Evolutionary conservation across 2,888 invertebrate species (phyloP).

Genomic region (Drosophila cyrtoloma): DNA sequence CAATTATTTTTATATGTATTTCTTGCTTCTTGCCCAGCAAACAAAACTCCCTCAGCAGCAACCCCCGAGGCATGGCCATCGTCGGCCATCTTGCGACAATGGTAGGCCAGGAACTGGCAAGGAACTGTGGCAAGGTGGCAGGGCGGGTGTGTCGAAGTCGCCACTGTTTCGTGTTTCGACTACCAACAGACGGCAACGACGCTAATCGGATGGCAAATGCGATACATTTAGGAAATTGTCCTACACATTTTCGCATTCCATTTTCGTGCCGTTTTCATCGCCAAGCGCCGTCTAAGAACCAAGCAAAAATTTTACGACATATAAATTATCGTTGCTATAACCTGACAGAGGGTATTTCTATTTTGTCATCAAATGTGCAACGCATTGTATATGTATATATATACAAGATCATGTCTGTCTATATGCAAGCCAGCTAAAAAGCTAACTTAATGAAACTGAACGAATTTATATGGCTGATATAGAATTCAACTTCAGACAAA

Average conservation of each 20-base stretch:
- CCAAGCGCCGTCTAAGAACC: slow-evolving; percentile 40
- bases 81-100: slow-evolving; percentile 64
- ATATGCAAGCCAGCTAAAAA: neutral
- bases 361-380: neutral
- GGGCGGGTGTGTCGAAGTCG: slow-evolving; percentile 17
- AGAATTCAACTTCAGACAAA: neutral
- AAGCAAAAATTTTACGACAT: slow-evolving; percentile 68
- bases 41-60: slow-evolving; percentile 51
- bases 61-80: slow-evolving; percentile 17
- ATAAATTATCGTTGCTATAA: slow-evolving; percentile 71
- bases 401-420: neutral
- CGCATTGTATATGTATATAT: neutral
- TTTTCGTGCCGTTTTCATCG: slow-evolving; percentile 64
- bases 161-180: slow-evolving; percentile 61
- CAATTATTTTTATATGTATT: slow-evolving; percentile 61
- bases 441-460: neutral
- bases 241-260: slow-evolving; percentile 68
- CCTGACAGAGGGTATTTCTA: neutral
- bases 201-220: slow-evolving; percentile 70
- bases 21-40: slow-evolving; percentile 29
- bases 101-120: slow-evolving; percentile 14
- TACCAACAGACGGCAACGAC: slow-evolving; percentile 32
- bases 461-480: neutral
- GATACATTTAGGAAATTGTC: slow-evolving; percentile 76
- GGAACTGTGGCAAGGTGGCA: neutral